Conservation (phyloP, 92 coral and sea anemone species). For the Epizoanthus scotinus region DNA sequence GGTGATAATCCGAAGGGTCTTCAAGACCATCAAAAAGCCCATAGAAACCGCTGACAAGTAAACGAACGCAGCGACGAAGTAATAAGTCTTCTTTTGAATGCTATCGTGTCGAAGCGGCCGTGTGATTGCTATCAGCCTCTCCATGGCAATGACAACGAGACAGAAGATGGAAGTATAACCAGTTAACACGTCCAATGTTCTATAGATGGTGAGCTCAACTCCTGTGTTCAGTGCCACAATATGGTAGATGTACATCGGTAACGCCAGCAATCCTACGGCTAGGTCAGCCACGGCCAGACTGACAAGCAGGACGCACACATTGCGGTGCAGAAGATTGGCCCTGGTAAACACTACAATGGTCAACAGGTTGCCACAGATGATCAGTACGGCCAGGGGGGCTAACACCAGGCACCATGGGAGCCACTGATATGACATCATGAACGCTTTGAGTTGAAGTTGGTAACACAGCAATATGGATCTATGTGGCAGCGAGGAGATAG, state of each 20-base stretch:
- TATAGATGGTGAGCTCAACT: constrained; percentile 7
- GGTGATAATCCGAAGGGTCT: constrained; percentile 42
- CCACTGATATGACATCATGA: background rate
- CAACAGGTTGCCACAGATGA: constrained; percentile 16
- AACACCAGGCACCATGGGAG: constrained; percentile 37
- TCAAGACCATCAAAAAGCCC: constrained; percentile 62
- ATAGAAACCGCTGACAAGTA: constrained; percentile 60
- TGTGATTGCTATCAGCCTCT: constrained; percentile 50
- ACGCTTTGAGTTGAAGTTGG: background rate
- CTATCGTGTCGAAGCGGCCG: constrained; percentile 50
- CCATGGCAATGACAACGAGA: constrained; percentile 55
- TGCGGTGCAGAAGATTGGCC: constrained; percentile 29
- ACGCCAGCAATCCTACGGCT: background rate
- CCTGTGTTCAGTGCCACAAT: background rate
- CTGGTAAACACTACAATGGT: constrained; percentile 21
- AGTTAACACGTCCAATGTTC: constrained; percentile 57
- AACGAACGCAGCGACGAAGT: constrained; percentile 42
- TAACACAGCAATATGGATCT: background rate
- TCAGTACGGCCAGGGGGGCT: background rate
- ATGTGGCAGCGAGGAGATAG: too few species aligned
- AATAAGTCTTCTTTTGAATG: constrained; percentile 31
- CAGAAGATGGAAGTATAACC: constrained; percentile 64
- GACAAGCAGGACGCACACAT: constrained; percentile 9
- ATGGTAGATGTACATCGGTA: constrained; percentile 24
- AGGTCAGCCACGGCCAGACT: constrained; percentile 29